These are phyloP conservation scores for Alouatta palliata DNA, from an alignment of 2,113 vertebrate genomes.

Conservation along the genomic window DNA sequence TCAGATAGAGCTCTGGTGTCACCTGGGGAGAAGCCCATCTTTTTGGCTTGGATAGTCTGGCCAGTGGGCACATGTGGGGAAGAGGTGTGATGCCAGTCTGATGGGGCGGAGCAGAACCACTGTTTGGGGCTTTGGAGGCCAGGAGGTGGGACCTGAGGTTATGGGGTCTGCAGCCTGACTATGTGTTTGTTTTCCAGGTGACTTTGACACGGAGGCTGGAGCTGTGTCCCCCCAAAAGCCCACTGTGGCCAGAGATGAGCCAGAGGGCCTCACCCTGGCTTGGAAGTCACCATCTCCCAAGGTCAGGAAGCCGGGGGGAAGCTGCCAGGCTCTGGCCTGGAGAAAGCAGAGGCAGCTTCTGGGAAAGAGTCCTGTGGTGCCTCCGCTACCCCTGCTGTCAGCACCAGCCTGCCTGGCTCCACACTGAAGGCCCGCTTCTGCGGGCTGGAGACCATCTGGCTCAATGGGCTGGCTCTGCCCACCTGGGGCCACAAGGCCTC, in stretches of 20 bases:
- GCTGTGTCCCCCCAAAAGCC: slow-evolving; percentile 40
- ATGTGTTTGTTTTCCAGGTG: slow-evolving; percentile 60
- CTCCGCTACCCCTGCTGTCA: not conserved
- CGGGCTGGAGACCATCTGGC: slow-evolving; percentile 67
- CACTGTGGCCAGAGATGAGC: slow-evolving; percentile 39
- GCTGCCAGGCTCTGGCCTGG: not conserved
- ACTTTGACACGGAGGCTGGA: slow-evolving; percentile 45
- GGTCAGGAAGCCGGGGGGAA: slow-evolving; percentile 59
- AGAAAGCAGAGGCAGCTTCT: not conserved
- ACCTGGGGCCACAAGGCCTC: slow-evolving; percentile 70
- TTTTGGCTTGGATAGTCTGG: not conserved
- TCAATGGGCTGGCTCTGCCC: slow-evolving; percentile 69
- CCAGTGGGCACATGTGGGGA: not conserved
- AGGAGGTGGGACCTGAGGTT: not conserved
- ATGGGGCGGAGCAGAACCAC: not conserved
- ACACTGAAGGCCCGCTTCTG: slow-evolving; percentile 60
- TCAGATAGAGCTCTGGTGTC: not conserved
- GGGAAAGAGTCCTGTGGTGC: not conserved
- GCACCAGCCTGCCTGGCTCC: not conserved
- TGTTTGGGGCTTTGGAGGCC: not conserved
- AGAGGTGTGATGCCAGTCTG: not conserved
- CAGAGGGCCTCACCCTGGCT: slow-evolving; percentile 26
- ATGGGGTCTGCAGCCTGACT: not conserved
- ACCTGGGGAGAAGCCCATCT: not conserved
- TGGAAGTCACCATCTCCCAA: slow-evolving; percentile 54